phyloP scores from a whole-genome alignment of 1,140 invertebrate species.

The Phymorhynchus buccinoides region DNA sequence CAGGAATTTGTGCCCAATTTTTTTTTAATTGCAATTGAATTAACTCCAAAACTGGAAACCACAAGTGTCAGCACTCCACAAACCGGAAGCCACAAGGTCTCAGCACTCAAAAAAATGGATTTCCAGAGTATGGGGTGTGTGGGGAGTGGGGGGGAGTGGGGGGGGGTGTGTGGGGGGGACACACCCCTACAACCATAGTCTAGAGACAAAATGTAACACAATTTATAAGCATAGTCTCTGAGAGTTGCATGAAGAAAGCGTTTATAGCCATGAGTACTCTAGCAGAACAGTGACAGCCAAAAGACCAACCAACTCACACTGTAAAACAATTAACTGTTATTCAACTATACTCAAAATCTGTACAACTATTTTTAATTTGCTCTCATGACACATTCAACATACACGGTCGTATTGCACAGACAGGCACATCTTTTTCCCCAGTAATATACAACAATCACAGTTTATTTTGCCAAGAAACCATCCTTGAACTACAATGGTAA shows the following conservation, averaged over 20 bases:
- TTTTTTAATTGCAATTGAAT: slow-evolving; percentile 78
- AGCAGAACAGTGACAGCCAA: background rate
- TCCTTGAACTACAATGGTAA: background rate
- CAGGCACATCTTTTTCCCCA: background rate
- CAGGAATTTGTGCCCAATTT: too few species aligned
- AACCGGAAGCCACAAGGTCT: too few species aligned
- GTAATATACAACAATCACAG: background rate
- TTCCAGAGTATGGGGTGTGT: background rate
- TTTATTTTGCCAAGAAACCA: background rate
- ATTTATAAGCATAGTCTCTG: too few species aligned
- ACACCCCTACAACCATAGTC: too few species aligned
- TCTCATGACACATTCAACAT: background rate
- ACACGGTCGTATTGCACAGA: background rate
- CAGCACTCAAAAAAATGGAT: too few species aligned
- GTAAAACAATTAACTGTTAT: too few species aligned
- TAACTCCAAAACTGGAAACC: background rate
- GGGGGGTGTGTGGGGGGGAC: too few species aligned
- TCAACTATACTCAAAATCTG: too few species aligned
- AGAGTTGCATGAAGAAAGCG: too few species aligned
- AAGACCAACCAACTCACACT: background rate
- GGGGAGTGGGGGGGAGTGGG: background rate
- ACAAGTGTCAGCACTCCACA: background rate
- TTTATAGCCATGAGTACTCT: background rate
- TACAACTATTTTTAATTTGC: too few species aligned
- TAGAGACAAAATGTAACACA: too few species aligned